Evolutionary conservation across 2,888 invertebrate genomes (phyloP).

Genomic region (Phengaris arion): DNA sequence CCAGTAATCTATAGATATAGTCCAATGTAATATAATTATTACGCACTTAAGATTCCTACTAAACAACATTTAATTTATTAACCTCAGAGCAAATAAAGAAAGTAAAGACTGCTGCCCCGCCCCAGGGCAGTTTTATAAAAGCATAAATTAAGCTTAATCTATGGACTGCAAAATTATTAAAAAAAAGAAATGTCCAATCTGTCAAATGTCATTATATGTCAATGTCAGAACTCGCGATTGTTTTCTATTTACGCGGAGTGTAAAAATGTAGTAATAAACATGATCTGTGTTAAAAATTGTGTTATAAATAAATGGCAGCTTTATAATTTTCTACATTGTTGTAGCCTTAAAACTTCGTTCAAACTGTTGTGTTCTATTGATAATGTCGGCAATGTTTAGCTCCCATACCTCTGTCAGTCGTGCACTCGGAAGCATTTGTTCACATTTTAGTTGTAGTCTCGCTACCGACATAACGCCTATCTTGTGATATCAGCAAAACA

Average conservation of each 20-base stretch:
- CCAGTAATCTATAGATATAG: too few species aligned
- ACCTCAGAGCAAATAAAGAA: too few species aligned
- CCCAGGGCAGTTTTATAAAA: too few species aligned
- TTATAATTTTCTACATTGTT: neutral
- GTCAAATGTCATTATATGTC: constrained; percentile 28
- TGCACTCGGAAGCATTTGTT: constrained; percentile 37
- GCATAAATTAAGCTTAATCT: neutral
- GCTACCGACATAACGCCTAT: constrained; percentile 51
- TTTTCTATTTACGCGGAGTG: constrained; percentile 15
- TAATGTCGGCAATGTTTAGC: constrained; percentile 40
- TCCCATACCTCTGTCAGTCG: constrained; percentile 39
- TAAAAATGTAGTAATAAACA: constrained; percentile 22
- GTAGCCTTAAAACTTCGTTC: neutral
- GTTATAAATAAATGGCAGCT: constrained; percentile 6
- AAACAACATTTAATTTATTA: too few species aligned
- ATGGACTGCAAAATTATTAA: neutral
- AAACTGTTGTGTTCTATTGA: neutral
- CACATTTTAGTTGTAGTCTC: constrained; percentile 55
- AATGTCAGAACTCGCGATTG: constrained; percentile 29
- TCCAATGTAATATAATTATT: too few species aligned
- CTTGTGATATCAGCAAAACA: constrained; percentile 54
- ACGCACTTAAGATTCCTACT: too few species aligned
- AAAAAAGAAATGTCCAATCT: constrained; percentile 11
- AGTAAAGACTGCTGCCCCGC: too few species aligned
- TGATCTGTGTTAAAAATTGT: neutral